Percentiles rank a stretch among this genome's conserved stretches.
Evolutionary conservation across 2,888 invertebrate genomes (phyloP).

Genomic region (Rhingia campestris): DNA sequence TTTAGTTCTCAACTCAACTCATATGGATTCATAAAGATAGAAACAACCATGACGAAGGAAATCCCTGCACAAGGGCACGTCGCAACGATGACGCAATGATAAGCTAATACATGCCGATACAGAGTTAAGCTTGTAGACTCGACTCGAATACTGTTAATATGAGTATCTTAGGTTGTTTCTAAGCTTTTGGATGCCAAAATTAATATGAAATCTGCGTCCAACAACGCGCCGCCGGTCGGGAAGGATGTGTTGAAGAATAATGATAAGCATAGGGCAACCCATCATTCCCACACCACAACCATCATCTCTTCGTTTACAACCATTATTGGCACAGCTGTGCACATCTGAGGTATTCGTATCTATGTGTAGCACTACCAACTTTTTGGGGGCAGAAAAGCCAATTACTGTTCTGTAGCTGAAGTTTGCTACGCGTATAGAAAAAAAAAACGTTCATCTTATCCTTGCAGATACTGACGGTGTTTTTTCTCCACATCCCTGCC

Average conservation of each 20-base stretch:
- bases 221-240: neutral
- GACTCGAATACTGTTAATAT: slow-evolving; percentile 9
- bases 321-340: slow-evolving; percentile 46
- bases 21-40: slow-evolving; percentile 38
- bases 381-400: slow-evolving; percentile 56
- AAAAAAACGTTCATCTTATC: slow-evolving; percentile 8
- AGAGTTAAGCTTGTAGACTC: neutral
- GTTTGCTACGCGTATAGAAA: neutral
- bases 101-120: neutral
- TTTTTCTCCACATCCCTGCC: neutral
- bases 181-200: slow-evolving; percentile 25
- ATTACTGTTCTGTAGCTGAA: slow-evolving; percentile 49
- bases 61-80: neutral
- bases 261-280: slow-evolving; percentile 27
- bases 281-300: neutral
- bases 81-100: slow-evolving; percentile 3
- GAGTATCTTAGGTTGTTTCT: slow-evolving; percentile 6
- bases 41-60: slow-evolving; percentile 18
- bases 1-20: neutral
- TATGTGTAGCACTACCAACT: slow-evolving; percentile 22
- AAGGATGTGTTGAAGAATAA: slow-evolving; percentile 28
- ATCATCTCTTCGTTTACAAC: slow-evolving; percentile 7
- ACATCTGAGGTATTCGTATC: slow-evolving; percentile 6
- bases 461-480: slow-evolving; percentile 29
- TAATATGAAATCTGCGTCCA: slow-evolving; percentile 19